Evolutionary conservation across 2,888 invertebrate species (phyloP).

Genomic region (Volucella inflata): DNA sequence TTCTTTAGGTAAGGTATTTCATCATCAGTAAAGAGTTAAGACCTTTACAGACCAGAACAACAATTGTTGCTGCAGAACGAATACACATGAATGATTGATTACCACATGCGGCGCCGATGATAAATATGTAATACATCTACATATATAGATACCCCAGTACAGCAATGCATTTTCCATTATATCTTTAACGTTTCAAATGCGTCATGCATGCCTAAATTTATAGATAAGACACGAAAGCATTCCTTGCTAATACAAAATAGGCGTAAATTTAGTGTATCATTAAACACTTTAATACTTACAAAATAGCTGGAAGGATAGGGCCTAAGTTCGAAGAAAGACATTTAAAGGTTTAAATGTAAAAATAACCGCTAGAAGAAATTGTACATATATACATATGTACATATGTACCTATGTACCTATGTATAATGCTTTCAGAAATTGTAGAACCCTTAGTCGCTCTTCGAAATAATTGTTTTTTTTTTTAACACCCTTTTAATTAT

Average conservation of each 20-base stretch:
- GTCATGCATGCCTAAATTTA: slow-evolving; percentile 19
- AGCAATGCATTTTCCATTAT: slow-evolving; percentile 37
- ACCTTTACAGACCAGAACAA: not conserved
- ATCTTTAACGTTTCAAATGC: slow-evolving; percentile 26
- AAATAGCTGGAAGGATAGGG: not conserved
- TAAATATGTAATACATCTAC: slow-evolving; percentile 19
- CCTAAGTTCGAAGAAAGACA: not conserved
- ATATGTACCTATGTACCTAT: too few species aligned
- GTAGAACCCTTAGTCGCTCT: too few species aligned
- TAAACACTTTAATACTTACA: slow-evolving; percentile 39
- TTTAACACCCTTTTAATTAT: too few species aligned
- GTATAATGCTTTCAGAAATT: too few species aligned
- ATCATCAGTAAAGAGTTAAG: not conserved
- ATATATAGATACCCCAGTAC: too few species aligned
- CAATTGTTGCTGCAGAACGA: slow-evolving; percentile 21
- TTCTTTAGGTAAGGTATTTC: slow-evolving; percentile 26
- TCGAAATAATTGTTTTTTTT: too few species aligned
- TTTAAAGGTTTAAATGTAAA: not conserved
- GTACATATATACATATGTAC: too few species aligned
- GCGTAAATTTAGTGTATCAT: slow-evolving; percentile 23
- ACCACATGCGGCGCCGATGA: slow-evolving; percentile 26
- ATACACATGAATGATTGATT: slow-evolving; percentile 68
- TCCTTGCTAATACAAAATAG: slow-evolving; percentile 9
- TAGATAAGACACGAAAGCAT: slow-evolving; percentile 27
- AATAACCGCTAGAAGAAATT: too few species aligned